A percentile compares a stretch with the other conserved stretches of the same genome.
Conservation (phyloP, 2,888 invertebrate species). For the Parnassius glacialis region DNA sequence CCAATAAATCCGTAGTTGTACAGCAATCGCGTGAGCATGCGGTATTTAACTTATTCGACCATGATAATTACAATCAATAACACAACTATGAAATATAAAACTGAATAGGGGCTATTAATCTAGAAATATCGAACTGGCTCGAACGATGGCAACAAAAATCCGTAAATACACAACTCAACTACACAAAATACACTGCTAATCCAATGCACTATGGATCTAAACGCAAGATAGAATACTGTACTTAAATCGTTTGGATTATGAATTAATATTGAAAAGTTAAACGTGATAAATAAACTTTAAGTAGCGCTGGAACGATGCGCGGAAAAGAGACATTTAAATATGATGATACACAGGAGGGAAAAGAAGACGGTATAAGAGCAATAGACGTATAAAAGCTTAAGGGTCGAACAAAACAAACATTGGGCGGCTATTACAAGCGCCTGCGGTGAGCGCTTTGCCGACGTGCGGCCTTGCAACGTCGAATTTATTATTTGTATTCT, state of each 20-base stretch:
- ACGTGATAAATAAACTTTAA: conserved; percentile 63
- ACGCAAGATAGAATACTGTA: conserved; percentile 26
- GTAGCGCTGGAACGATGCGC: conserved; percentile 48
- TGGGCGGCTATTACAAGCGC: conserved; percentile 68
- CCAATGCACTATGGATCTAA: neutral
- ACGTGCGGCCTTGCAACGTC: conserved; percentile 44
- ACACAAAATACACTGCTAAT: neutral
- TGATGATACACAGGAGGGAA: conserved; percentile 14
- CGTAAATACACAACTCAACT: neutral
- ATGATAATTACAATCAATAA: conserved; percentile 77
- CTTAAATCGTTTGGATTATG: conserved; percentile 31
- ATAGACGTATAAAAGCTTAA: conserved; percentile 44
- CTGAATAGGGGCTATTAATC: conserved; percentile 59
- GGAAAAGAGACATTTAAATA: conserved; percentile 33
- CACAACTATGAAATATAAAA: conserved; percentile 48
- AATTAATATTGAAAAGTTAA: conserved; percentile 43
- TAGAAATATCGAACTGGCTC: conserved; percentile 35
- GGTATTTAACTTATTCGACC: conserved; percentile 62
- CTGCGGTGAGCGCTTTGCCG: conserved; percentile 54
- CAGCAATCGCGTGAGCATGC: conserved; percentile 58
- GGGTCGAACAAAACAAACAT: conserved; percentile 66
- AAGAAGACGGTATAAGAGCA: conserved; percentile 26
- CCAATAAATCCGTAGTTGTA: conserved; percentile 48
- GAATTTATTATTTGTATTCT: conserved; percentile 36
- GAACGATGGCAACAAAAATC: conserved; percentile 5